phyloP scores from a whole-genome alignment of 1,140 invertebrate genomes.

The Hycleus cichorii region DNA sequence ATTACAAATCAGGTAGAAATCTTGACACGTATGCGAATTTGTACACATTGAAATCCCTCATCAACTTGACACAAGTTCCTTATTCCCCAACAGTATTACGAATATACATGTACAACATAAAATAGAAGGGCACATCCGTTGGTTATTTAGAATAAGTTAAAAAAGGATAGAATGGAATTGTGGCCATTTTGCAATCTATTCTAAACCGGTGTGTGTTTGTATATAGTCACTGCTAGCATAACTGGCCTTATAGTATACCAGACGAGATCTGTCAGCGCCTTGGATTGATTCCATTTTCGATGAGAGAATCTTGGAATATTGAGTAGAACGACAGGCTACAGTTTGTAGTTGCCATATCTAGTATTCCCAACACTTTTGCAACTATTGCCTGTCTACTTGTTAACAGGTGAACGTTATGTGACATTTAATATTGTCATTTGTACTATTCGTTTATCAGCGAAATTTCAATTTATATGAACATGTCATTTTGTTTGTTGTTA shows the following conservation, averaged over 20 bases:
- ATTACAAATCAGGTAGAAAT: neutral
- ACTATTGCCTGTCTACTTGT: neutral
- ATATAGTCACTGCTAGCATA: too few relatives aligned
- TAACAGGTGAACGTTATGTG: neutral
- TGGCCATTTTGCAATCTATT: constrained; percentile 8
- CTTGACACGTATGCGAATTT: constrained; percentile 17
- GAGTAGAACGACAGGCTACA: constrained; percentile 5
- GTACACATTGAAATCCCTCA: constrained; percentile 19
- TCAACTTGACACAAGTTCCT: constrained; percentile 17
- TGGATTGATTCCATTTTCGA: constrained; percentile 14
- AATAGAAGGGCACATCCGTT: too few relatives aligned
- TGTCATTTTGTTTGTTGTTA: too few relatives aligned
- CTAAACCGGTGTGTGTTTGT: neutral
- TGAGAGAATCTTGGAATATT: constrained; percentile 11
- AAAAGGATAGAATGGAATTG: constrained; percentile 6
- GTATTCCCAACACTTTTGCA: neutral
- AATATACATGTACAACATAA: too few relatives aligned
- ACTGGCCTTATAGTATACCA: constrained; percentile 1
- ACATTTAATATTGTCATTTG: constrained; percentile 1
- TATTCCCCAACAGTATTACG: neutral
- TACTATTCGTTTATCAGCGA: too few relatives aligned
- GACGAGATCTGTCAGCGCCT: constrained; percentile 16
- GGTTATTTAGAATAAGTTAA: neutral
- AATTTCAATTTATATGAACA: too few relatives aligned
- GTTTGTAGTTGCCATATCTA: constrained; percentile 4